Conservation (phyloP, 2,797 vertebrate genomes). For the Toxotes lorentzi region DNA sequence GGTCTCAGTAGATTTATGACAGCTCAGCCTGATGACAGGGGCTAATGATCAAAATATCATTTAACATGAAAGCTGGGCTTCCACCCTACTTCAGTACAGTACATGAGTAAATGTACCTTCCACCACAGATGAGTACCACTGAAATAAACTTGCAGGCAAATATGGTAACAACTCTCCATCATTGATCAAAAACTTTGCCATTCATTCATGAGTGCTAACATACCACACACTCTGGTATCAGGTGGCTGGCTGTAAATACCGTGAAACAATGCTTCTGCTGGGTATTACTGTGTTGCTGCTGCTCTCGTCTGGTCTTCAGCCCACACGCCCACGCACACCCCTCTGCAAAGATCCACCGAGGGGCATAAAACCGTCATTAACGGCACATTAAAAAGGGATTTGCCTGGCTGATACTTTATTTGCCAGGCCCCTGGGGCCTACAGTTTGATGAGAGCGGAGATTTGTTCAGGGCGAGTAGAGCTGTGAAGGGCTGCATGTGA, state of each 20-base stretch:
- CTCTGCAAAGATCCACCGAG: constrained; percentile 50
- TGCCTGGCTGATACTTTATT: constrained; percentile 51
- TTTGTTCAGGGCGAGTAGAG: constrained; percentile 16
- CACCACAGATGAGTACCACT: not conserved
- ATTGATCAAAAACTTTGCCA: constrained; percentile 18
- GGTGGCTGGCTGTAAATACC: constrained; percentile 45
- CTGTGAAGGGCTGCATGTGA: constrained; percentile 16
- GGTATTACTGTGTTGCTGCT: constrained; percentile 15
- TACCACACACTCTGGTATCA: not conserved
- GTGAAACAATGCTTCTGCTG: constrained; percentile 18
- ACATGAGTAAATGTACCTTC: not conserved
- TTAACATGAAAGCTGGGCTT: not conserved
- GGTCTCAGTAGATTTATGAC: not conserved
- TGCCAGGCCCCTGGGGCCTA: constrained; percentile 33
- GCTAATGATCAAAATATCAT: not conserved
- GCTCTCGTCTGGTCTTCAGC: constrained; percentile 28
- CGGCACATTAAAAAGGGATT: constrained; percentile 67
- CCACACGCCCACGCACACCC: constrained; percentile 36
- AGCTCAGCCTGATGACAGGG: not conserved
- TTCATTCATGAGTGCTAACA: constrained; percentile 44
- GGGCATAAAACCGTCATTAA: constrained; percentile 63
- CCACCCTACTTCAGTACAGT: not conserved
- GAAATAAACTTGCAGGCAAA: not conserved
- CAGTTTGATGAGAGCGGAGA: constrained; percentile 35
- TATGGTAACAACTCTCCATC: not conserved